Conservation (phyloP, 1,140 invertebrate genomes). For the Lordiphosa collinella region DNA sequence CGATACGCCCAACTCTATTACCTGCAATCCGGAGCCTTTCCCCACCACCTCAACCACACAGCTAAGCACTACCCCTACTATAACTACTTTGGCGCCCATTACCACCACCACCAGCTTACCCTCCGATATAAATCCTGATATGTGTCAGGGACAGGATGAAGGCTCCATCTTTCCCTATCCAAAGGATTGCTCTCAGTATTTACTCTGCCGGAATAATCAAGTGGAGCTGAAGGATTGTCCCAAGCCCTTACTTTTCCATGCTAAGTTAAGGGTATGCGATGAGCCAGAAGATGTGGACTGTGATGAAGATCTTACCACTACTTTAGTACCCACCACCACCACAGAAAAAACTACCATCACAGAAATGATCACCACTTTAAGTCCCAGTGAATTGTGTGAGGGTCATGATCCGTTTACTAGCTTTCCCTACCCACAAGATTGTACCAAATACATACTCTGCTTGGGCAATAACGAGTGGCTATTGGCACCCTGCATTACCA, state of each 20-base stretch:
- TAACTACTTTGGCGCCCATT: background rate
- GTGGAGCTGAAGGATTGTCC: slow-evolving; percentile 39
- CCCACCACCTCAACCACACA: slow-evolving; percentile 33
- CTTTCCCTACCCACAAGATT: slow-evolving; percentile 46
- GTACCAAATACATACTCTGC: slow-evolving; percentile 51
- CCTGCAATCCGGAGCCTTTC: slow-evolving; percentile 26
- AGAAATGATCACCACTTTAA: slow-evolving; percentile 22
- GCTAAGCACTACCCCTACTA: slow-evolving; percentile 6
- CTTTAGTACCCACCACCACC: slow-evolving; percentile 8
- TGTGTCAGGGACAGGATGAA: slow-evolving; percentile 23
- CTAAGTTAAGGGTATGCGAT: slow-evolving; percentile 45
- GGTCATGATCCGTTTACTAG: slow-evolving; percentile 12
- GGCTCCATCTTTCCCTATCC: slow-evolving; percentile 37
- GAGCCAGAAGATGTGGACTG: slow-evolving; percentile 40
- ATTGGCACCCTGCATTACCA: slow-evolving; percentile 36
- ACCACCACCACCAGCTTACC: slow-evolving; percentile 41
- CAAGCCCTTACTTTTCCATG: slow-evolving; percentile 43
- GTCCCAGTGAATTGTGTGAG: slow-evolving; percentile 43
- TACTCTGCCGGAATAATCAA: slow-evolving; percentile 35
- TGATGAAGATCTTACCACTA: slow-evolving; percentile 53
- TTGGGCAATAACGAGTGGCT: slow-evolving; percentile 24
- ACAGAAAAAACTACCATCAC: slow-evolving; percentile 3
- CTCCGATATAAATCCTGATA: slow-evolving; percentile 39
- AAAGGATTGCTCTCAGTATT: slow-evolving; percentile 50
- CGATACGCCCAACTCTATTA: slow-evolving; percentile 53